Evolutionary conservation across 53 echinoderm and acorn worm genomes (phyloP), one percentile per base, ranked within the genome.

Genomic region (Patiria pectinifera): DNA sequence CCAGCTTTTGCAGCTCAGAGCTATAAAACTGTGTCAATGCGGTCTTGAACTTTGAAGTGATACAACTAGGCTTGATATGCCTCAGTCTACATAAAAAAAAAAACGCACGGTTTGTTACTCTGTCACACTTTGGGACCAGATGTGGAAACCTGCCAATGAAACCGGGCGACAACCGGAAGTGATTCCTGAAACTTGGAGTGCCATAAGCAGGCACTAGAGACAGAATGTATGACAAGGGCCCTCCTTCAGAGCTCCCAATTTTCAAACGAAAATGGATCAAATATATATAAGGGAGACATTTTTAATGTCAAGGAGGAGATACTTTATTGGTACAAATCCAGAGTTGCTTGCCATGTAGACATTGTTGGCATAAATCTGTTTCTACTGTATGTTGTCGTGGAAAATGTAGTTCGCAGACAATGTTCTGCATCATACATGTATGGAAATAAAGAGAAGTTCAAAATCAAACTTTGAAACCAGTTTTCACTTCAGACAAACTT

Each of bases 31-130:
- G 59, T 87, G 87, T 61, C 78, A 78, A 76, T 74, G 87, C 53
- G 25, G 71, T 87, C 87, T 87, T 87, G 87, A 87, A 77, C 87
- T 70, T 85, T 69, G 85, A 11, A 59, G 26, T 15, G 66, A 69
- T 47, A n/a, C 12, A 79, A 48, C 79, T 2, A 45, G 45, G 12
- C 4, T 10, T 15, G 48, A 46, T 4, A 8, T 16, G 45, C 24
- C 15, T 46, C 11, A 45, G 15, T 79, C 79, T 35, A 35, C 35
- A 35, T 6, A 43, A 26, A 24, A 77, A 79, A 4, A 23, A 74
- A 74, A 16, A 74, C 22, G 21, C 19, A 21, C 24, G 1, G 4
- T 66, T n/a, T 74, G 13, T 74, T 9, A 23, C 22, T 2, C 22
- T 74, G 74, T 74, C 6, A 10, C 24, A 74, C 74, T 74, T 74